Evolutionary conservation across 2,113 vertebrate species (phyloP), one percentile per base, ranked within the genome.

Genomic region (Monopterus albus): DNA sequence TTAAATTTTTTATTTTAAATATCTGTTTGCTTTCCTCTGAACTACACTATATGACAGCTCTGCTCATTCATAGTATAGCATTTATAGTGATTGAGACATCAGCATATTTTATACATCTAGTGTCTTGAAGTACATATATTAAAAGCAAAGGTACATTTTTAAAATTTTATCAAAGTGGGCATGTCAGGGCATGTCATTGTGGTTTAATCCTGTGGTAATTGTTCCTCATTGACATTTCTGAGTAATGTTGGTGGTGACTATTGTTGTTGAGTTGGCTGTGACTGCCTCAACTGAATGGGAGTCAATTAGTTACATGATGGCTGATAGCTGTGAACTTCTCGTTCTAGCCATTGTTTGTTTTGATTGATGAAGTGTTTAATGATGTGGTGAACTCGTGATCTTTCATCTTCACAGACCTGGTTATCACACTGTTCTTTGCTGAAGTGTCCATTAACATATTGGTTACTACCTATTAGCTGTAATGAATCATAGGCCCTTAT

Each of bases 171-270:
- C 7, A 8, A 45, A 64, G 63, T 53, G 53, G 40, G 31, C 58
- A 40, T 58, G 47, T 67, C 60, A 63, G 64, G 47, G 62, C 36
- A 20, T 51, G 26, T n/a, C 42, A 61, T n/a, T 65, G 33, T 45
- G 25, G 5, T 51, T 43, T 47, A 17, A 55, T 55, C 11, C 35
- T n/a, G 17, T 56, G 47, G 51, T 84, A 26, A 74, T 64, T 78
- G 23, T 43, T 65, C 67, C 58, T 65, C 18, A 7, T 65, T 62
- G 36, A 63, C 72, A 56, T 76, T 78, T 78, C 46, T 77, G 67
- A 65, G 13, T 20, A 63, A 55, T 73, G 57, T 38, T 14, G 14
- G 18, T 29, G 29, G 43, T 73, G 39, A 68, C 56, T 61, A 57
- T 57, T 79, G 70, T 66, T 65, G 50, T 75, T 28, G 39, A 58